A percentile compares a stretch with the other conserved stretches of the same genome.
These are phyloP conservation scores for Mesorhabditis belari DNA, from an alignment of 2,888 invertebrate genomes.

Conservation along the genomic window DNA sequence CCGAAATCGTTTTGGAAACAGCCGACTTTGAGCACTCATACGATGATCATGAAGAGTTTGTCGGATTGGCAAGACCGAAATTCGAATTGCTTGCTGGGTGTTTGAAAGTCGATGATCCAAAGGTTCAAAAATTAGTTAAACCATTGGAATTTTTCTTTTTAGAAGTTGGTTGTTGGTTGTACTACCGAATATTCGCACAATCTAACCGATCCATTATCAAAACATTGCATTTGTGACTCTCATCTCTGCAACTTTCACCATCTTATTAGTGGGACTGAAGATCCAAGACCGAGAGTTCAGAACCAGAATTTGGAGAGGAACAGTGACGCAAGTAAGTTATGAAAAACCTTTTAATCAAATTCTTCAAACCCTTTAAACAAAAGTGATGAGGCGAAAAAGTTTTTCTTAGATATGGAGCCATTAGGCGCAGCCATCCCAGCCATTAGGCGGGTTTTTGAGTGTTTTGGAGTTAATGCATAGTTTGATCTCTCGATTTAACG, in stretches of 20 bases:
- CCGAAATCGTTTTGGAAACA: conserved; percentile 45
- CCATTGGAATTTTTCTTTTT: conserved; percentile 13
- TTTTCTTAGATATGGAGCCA: too few species aligned
- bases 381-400: too few species aligned
- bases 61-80: conserved; percentile 33
- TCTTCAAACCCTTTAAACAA: too few species aligned
- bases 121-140: too few species aligned
- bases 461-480: too few species aligned
- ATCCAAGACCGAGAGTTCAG: conserved; percentile 22
- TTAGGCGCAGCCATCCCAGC: too few species aligned
- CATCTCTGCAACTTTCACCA: conserved; percentile 50
- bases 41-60: conserved; percentile 37
- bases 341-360: too few species aligned
- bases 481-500: too few species aligned
- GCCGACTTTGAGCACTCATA: conserved; percentile 37
- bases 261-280: conserved; percentile 29
- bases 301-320: too few species aligned
- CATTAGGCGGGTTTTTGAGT: too few species aligned
- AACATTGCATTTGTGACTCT: conserved; percentile 49
- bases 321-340: too few species aligned
- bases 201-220: conserved; percentile 30
- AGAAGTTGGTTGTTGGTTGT: conserved; percentile 47
- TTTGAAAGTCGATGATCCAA: conserved; percentile 47
- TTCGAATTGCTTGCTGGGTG: conserved; percentile 49
- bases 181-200: conserved; percentile 45